Evolutionary conservation across 2,888 invertebrate genomes (phyloP), one percentile per base, ranked within the genome.

Genomic region (Drosophila histrio): DNA sequence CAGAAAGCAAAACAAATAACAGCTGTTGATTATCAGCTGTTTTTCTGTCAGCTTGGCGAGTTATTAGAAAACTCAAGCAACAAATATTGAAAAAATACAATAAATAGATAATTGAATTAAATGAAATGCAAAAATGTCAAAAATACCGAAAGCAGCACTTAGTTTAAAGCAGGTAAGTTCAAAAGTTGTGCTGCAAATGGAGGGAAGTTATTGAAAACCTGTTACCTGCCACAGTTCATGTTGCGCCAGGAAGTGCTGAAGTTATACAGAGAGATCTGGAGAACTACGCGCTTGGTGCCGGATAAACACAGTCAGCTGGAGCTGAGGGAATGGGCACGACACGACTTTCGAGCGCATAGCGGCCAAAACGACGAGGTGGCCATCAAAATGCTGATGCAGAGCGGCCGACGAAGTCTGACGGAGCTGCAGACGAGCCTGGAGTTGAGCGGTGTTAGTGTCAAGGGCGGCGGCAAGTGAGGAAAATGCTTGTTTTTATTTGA

Each of bases 231-330:
- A n/a, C n/a, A n/a, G 97, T 97, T 97, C 90, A 93, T 97, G 91
- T 90, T 96, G 26, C 94, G 96, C 9, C 95, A 95, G 92, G 95
- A 97, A 92, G 96, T 96, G 0, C 90, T 96, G 17, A 95, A 94
- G 81, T 91, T 97, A 0, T 97, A 97, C 85, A 93, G 95, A 72
- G 94, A 95, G 69, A 95, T 97, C 65, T 93, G 96, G 77, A 93
- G 95, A 50, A 93, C 95, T 6, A 93, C 96, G 47, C 93, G 93
- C 57, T 92, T 93, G 82, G 94, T 97, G 7, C 94, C 95, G 0
- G 95, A 96, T 89, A 91, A 93, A 76, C 90, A 89, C 1, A 94
- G 95, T 52, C 93, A 93, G 63, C 82, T 91, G 1, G 96, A 97
- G 79, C 91, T 97, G 17, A 93, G 91, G 59, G 93, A 94, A 44